Base-by-base conservation (phyloP, 2,888 invertebrate genomes). In the Caenorhabditis macrosperma region DNA sequence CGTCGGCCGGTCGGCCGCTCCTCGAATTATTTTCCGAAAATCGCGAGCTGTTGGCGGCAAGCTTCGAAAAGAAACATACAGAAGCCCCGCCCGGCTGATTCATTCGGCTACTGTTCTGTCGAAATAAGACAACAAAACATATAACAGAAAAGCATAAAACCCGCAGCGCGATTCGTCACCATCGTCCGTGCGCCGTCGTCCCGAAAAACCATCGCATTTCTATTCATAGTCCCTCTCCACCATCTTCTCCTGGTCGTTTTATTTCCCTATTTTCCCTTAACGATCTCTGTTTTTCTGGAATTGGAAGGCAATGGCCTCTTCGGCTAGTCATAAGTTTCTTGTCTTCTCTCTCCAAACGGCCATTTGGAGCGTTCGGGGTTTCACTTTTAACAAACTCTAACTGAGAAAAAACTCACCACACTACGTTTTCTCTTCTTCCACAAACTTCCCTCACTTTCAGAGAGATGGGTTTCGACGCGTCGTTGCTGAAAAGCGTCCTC, bases 381-480 rank as follows among this genome's bases (percentile, higher is more conserved):
- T n/a, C n/a, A n/a, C n/a, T n/a, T n/a, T n/a, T n/a, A n/a, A n/a
- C n/a, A n/a, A n/a, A n/a, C n/a, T n/a, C n/a, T n/a, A n/a, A n/a
- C n/a, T n/a, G n/a, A n/a, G n/a, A n/a, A n/a, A n/a, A n/a, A n/a
- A n/a, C n/a, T n/a, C n/a, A n/a, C n/a, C n/a, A n/a, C n/a, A n/a
- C n/a, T n/a, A n/a, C n/a, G n/a, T n/a, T n/a, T 50, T 64, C 35
- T 35, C 64, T 48, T 26, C 33, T 22, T n/a, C 24, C n/a, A n/a
- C 50, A n/a, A 15, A 44, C 57, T n/a, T 24, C 59, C 24, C 24
- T 15, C 30, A 30, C 10, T 80, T 80, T n/a, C 82, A 81, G 82
- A 67, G 79, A 79, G 57, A 85, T 85, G 85, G 85, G 85, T 30
- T 83, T 83, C 59, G 85, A 85, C 69, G 67, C 78, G 26, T 77